phyloP scores from a whole-genome alignment of 1,140 invertebrate species.

The Centruroides vittatus region DNA sequence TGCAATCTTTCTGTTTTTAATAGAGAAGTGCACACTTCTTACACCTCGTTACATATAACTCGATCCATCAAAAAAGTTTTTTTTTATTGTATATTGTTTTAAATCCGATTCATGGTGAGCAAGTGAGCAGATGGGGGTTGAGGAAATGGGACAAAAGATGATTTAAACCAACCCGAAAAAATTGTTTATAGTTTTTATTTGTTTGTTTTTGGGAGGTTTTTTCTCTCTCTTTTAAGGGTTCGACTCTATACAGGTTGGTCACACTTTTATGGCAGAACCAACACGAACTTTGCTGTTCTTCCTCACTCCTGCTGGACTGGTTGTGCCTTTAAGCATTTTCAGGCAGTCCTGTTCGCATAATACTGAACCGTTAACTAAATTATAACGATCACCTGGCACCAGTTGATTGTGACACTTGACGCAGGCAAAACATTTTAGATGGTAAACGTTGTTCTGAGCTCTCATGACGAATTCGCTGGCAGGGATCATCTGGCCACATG shows the following conservation, averaged over 20 bases:
- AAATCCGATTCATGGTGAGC: no score
- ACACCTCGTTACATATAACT: no score
- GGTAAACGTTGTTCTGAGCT: constrained; percentile 54
- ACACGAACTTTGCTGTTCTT: constrained; percentile 14
- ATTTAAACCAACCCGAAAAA: no score
- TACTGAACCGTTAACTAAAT: constrained; percentile 63
- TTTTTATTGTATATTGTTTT: no score
- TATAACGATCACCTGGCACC: constrained; percentile 76
- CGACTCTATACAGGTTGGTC: background rate
- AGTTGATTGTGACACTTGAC: constrained; percentile 75
- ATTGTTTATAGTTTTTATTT: no score
- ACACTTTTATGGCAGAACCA: constrained; percentile 18
- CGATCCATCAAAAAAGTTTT: no score
- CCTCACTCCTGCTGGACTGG: constrained; percentile 11
- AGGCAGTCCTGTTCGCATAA: constrained; percentile 87
- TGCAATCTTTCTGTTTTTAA: no score
- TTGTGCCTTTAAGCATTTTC: constrained; percentile 54
- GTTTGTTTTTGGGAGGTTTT: no score
- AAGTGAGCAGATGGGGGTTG: no score
- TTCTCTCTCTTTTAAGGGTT: no score
- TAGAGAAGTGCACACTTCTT: no score
- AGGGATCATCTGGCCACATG: constrained; percentile 76
- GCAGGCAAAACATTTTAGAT: constrained; percentile 87
- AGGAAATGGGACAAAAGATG: no score
- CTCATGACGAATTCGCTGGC: constrained; percentile 82